A percentile compares a stretch with the other conserved stretches of the same genome.
phyloP scores from a whole-genome alignment of 2,113 vertebrate genomes.

The Elachura formosa region DNA sequence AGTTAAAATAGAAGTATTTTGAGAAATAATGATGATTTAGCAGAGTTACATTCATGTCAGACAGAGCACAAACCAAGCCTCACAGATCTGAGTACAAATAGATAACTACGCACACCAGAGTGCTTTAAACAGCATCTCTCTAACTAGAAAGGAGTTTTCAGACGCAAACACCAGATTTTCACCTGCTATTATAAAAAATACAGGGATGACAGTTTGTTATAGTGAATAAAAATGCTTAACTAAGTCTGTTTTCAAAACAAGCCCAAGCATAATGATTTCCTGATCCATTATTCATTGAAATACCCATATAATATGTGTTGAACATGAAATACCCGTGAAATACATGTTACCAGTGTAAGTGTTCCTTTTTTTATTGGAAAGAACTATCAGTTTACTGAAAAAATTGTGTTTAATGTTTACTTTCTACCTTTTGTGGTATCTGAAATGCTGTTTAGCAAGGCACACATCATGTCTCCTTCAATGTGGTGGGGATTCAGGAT shows the following conservation, averaged over 20 bases:
- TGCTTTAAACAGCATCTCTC: not conserved
- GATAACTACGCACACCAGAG: not conserved
- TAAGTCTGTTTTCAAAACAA: not conserved
- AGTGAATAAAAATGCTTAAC: not conserved
- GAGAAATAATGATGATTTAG: not conserved
- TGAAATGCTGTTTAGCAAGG: constrained; percentile 82
- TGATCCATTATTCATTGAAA: not conserved
- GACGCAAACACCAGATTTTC: not conserved
- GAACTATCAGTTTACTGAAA: not conserved
- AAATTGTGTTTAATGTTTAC: not conserved
- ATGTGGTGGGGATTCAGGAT: constrained; percentile 79
- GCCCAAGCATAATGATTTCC: not conserved
- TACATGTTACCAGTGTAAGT: not conserved
- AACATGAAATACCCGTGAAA: not conserved
- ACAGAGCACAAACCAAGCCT: not conserved
- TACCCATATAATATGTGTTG: not conserved
- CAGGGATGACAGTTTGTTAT: not conserved
- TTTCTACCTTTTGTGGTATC: constrained; percentile 79
- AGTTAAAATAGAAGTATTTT: not conserved
- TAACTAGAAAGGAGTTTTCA: not conserved
- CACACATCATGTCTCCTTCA: constrained; percentile 79
- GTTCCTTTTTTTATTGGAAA: constrained; percentile 44
- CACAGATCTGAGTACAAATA: not conserved
- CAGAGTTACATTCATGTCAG: not conserved
- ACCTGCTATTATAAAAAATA: not conserved